Base-by-base conservation (phyloP, 2,113 vertebrate species). In the Nannospalax galili region DNA sequence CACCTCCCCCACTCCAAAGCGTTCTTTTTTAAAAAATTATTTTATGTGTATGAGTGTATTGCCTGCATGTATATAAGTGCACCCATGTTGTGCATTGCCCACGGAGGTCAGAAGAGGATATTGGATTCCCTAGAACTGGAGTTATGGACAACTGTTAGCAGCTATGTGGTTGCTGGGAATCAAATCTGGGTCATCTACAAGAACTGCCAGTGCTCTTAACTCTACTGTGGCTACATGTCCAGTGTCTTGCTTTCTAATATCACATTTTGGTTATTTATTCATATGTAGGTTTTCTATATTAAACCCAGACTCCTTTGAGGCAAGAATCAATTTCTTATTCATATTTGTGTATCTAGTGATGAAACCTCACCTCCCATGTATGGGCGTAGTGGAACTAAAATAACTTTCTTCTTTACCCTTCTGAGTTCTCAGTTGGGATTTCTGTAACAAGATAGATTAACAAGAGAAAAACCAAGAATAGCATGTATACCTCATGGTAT, bases 241-340 rank as follows among this genome's bases (percentile, higher is more conserved):
- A 62, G 5, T 73, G 32, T 77, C 77, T 56, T 30, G 85, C 40
- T 91, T 95, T 40, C 64, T 84, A 75, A 64, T 62, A 32, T 58
- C n/a, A 48, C 75, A 79, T 67, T 81, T 9, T 75, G 45, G 35
- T 77, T 94, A 58, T 72, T 78, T 87, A 24, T 90, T 77, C 78
- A 45, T 84, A n/a, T 42, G n/a, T 72, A 94, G 37, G 22, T 42
- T 91, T 84, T 72, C 32, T 84, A 52, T 81, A 65, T 81, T 89
- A 84, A 70, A 94, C 45, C 42, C 73, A 22, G 65, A 89, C 58
- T 20, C 91, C 37, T 91, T 88, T 85, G 77, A 94, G 74, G 48
- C 37, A 95, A 88, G 22, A 35, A 72, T 26, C 88, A 56, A 48
- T 40, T 94, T 95, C 70, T 82, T 64, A 90, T 79, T 93, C 32